Percentiles rank a stretch among this genome's conserved stretches.
Evolutionary conservation across 1,140 invertebrate genomes (phyloP).

Genomic region (Diuraphis noxia): DNA sequence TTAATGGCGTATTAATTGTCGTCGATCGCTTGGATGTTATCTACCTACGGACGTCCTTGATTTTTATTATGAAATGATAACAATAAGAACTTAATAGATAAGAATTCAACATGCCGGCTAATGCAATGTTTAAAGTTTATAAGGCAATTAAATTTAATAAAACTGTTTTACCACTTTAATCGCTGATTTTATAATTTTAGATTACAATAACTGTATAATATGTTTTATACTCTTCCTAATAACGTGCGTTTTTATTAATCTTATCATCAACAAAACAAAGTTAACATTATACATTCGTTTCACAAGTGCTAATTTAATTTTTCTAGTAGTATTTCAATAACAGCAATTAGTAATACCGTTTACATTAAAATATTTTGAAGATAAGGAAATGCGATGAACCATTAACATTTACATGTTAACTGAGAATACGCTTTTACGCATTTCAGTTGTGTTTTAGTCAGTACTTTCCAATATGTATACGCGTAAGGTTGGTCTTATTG

Average conservation of each 20-base stretch:
- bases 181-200: neutral
- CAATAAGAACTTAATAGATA: neutral
- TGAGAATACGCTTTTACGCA: neutral
- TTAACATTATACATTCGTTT: neutral
- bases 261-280: neutral
- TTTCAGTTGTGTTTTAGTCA: neutral
- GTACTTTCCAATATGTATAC: neutral
- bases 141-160: neutral
- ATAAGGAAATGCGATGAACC: slow-evolving; percentile 15
- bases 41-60: neutral
- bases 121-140: neutral
- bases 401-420: neutral
- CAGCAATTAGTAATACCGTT: slow-evolving; percentile 5
- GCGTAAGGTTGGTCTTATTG: neutral
- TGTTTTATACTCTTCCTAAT: neutral
- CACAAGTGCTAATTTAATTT: neutral
- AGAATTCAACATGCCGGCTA: neutral
- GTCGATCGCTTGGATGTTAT: no score
- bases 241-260: neutral
- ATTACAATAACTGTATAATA: neutral
- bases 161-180: neutral
- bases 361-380: neutral
- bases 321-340: neutral
- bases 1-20: no score
- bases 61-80: neutral